Conservation (phyloP, 2,113 vertebrate genomes). For the Ceyx melanurus region DNA sequence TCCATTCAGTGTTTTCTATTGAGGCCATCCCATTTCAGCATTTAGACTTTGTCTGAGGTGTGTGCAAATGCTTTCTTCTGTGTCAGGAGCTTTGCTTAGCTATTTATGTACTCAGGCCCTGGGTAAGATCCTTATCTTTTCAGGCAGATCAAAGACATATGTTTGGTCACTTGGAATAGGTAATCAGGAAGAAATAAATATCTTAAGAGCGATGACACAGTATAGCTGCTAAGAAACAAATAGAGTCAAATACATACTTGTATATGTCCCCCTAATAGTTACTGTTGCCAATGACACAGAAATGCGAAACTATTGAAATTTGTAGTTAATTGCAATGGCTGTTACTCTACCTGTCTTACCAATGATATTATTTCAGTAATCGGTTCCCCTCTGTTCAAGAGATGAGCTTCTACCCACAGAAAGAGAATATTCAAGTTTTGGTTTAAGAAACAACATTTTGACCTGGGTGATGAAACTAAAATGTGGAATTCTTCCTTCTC, state of each 20-base stretch:
- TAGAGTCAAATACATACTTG: neutral
- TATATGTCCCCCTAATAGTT: neutral
- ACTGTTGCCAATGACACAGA: neutral
- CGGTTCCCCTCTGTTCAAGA: neutral
- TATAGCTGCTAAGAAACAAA: conserved; percentile 2
- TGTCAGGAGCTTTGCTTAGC: conserved; percentile 25
- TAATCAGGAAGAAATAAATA: neutral
- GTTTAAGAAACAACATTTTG: neutral
- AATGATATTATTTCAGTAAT: neutral
- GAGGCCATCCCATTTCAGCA: neutral
- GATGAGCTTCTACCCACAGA: neutral
- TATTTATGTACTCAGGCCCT: conserved; percentile 36
- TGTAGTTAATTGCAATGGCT: conserved; percentile 14
- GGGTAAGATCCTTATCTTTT: conserved; percentile 30
- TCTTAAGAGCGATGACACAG: conserved; percentile 1
- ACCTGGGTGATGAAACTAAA: neutral
- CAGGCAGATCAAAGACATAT: conserved; percentile 60
- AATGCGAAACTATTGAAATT: neutral
- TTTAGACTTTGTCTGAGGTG: conserved; percentile 8
- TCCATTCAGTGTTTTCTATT: conserved; percentile 39
- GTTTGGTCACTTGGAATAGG: conserved; percentile 34
- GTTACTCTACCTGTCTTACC: conserved; percentile 23
- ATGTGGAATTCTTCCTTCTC: neutral
- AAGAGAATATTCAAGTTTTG: neutral
- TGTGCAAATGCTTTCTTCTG: conserved; percentile 17